Percentiles rank a stretch among this genome's conserved stretches.
Evolutionary conservation across 1,140 invertebrate genomes (phyloP).

Genomic region (Proales similis): DNA sequence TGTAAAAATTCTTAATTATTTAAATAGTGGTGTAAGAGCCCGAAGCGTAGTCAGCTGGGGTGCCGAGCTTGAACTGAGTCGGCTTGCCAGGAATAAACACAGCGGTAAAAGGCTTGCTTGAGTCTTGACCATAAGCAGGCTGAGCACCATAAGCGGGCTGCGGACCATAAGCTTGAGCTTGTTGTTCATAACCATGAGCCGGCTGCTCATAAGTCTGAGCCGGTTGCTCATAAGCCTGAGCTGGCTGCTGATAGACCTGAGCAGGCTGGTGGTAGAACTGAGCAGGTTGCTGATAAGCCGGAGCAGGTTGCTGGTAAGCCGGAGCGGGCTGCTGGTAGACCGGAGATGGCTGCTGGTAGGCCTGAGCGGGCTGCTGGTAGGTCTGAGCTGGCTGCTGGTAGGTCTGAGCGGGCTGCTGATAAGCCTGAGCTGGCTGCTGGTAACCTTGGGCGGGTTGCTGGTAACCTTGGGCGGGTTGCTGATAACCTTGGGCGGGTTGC

Average conservation of each 20-base stretch:
- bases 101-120: slow-evolving; percentile 33
- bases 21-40: slow-evolving; percentile 30
- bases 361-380: background rate
- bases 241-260: background rate
- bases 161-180: background rate
- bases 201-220: background rate
- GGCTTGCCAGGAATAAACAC: slow-evolving; percentile 30
- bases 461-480: background rate
- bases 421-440: background rate
- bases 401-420: background rate
- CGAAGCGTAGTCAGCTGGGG: slow-evolving; percentile 5
- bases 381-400: background rate
- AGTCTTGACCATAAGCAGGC: background rate
- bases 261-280: background rate
- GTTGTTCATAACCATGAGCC: background rate
- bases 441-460: background rate
- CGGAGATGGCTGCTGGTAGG: background rate
- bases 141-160: background rate
- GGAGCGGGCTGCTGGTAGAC: background rate
- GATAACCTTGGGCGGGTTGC: background rate
- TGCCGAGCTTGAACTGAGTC: slow-evolving; percentile 35
- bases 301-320: slow-evolving; percentile 2
- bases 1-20: no score
- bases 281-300: background rate
- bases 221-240: slow-evolving; percentile 1